Conservation (phyloP, 1,140 invertebrate species). For the Brachionus calyciflorus region DNA sequence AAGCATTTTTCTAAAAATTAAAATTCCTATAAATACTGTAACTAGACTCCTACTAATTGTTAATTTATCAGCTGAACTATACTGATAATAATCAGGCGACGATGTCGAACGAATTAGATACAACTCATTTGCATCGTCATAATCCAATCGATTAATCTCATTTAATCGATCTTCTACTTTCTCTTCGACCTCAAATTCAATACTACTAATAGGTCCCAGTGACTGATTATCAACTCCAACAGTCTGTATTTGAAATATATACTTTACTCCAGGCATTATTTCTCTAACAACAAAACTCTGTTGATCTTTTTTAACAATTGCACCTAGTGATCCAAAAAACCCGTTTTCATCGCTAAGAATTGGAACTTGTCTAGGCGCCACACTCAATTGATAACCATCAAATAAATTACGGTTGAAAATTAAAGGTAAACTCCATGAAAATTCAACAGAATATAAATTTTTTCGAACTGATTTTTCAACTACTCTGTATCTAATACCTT, state of each 20-base stretch:
- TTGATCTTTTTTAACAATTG: conserved; percentile 13
- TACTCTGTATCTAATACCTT: conserved; percentile 15
- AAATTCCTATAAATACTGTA: not conserved
- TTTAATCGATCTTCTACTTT: not conserved
- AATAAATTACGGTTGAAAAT: not conserved
- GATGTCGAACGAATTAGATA: not conserved
- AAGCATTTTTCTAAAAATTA: no score
- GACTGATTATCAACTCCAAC: conserved; percentile 9
- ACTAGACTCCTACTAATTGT: not conserved
- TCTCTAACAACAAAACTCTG: conserved; percentile 7
- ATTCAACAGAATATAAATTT: conserved; percentile 2
- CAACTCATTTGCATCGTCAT: conserved; percentile 18
- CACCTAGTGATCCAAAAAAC: not conserved
- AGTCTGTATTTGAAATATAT: conserved; percentile 24
- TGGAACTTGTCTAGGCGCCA: not conserved
- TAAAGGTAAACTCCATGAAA: conserved; percentile 2
- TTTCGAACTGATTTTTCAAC: not conserved
- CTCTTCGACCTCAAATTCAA: conserved; percentile 13
- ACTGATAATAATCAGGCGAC: not conserved
- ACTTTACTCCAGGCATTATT: not conserved
- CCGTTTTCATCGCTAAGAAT: not conserved
- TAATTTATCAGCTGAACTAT: not conserved
- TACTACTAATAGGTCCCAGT: not conserved
- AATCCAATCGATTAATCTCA: conserved; percentile 14
- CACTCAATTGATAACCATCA: not conserved